These are phyloP conservation scores for Cepaea hortensis DNA, from an alignment of 2,888 invertebrate genomes.

Conservation along the genomic window DNA sequence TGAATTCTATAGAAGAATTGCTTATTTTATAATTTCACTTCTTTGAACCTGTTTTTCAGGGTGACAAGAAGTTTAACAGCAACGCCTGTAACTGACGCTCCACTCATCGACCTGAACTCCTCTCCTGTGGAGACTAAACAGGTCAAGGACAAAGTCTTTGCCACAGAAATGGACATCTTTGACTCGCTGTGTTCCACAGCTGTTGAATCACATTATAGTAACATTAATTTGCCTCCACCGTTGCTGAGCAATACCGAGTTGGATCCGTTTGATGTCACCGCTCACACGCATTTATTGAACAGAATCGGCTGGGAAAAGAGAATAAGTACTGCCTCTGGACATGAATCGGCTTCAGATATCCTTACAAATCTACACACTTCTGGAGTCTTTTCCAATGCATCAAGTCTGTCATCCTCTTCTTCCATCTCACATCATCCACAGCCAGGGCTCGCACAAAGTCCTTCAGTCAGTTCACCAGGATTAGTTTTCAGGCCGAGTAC, in stretches of 20 bases:
- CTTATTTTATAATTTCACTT: too few species aligned
- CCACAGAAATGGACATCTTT: conserved; percentile 59
- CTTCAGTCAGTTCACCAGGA: not conserved
- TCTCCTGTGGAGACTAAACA: not conserved
- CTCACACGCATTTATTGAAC: conserved; percentile 31
- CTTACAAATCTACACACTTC: conserved; percentile 3
- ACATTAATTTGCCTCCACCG: conserved; percentile 64
- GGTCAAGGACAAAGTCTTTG: not conserved
- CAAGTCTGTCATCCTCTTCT: conserved; percentile 18
- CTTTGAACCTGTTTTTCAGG: too few species aligned
- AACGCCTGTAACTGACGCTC: conserved; percentile 52
- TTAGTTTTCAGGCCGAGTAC: not conserved
- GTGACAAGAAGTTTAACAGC: too few species aligned
- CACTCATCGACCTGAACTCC: conserved; percentile 71
- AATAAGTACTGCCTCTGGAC: not conserved
- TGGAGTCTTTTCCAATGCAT: not conserved
- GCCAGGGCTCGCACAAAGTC: not conserved
- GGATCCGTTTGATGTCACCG: conserved; percentile 68
- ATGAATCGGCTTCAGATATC: conserved; percentile 12
- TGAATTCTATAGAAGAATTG: too few species aligned
- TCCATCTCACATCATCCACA: conserved; percentile 12
- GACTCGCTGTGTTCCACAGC: conserved; percentile 61
- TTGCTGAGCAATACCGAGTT: conserved; percentile 56
- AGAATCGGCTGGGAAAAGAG: conserved; percentile 21
- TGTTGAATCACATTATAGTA: conserved; percentile 58